Evolutionary conservation across 2,797 vertebrate species (phyloP).

Genomic region (Neomorphus geoffroyi): DNA sequence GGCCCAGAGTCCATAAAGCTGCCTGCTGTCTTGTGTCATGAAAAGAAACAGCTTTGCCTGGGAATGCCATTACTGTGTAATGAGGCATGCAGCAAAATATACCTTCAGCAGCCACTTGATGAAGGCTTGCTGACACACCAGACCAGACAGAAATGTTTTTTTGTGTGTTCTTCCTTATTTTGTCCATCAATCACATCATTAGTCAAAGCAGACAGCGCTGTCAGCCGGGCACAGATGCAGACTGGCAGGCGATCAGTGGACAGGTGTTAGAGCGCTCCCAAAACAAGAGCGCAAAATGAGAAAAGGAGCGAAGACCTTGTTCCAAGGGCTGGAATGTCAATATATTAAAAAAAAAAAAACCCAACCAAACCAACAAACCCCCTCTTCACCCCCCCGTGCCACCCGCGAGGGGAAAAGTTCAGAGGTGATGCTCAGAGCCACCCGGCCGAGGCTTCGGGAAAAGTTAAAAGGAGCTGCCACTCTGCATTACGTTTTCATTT

Average conservation of each 20-base stretch:
- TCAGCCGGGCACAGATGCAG: slow-evolving; percentile 83
- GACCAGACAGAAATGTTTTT: slow-evolving; percentile 86
- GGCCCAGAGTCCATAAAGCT: slow-evolving; percentile 85
- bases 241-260: slow-evolving; percentile 82
- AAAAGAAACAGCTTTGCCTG: slow-evolving; percentile 87
- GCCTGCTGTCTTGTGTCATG: slow-evolving; percentile 87
- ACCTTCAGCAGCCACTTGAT: slow-evolving; percentile 90
- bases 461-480: slow-evolving; percentile 35
- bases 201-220: slow-evolving; percentile 90
- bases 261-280: slow-evolving; percentile 86
- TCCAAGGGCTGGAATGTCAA: slow-evolving; percentile 78
- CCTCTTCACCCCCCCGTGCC: background rate
- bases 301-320: slow-evolving; percentile 80
- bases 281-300: slow-evolving; percentile 77
- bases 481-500: slow-evolving; percentile 51
- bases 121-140: slow-evolving; percentile 89
- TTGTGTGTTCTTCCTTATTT: slow-evolving; percentile 87
- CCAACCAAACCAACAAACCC: background rate
- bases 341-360: slow-evolving; percentile 8
- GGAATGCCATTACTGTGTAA: slow-evolving; percentile 91
- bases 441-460: background rate
- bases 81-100: slow-evolving; percentile 90
- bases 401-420: slow-evolving; percentile 63
- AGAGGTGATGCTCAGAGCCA: slow-evolving; percentile 61
- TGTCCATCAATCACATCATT: slow-evolving; percentile 94